These are phyloP conservation scores for Melanotaenia duboulayi DNA, from an alignment of 2,113 vertebrate species.

Conservation along the genomic window DNA sequence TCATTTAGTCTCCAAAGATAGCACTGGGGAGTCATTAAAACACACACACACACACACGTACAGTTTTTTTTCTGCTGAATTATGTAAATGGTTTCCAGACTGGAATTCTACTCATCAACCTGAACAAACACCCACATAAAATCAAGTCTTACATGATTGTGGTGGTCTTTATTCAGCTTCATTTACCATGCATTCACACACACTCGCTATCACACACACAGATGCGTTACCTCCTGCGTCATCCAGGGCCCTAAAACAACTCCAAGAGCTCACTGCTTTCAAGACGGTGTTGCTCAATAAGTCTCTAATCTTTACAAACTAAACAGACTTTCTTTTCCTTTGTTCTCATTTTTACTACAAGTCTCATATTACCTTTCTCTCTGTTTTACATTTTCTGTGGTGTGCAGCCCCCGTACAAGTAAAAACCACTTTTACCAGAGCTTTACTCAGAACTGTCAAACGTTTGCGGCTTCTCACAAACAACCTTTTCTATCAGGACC, in stretches of 20 bases:
- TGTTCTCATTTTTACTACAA: not conserved
- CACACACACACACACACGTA: constrained; percentile 16
- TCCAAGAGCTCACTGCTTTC: constrained; percentile 12
- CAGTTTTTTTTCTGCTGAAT: constrained; percentile 61
- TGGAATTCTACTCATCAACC: constrained; percentile 37
- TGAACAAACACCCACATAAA: constrained; percentile 26
- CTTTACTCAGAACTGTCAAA: not conserved
- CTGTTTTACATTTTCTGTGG: constrained; percentile 6
- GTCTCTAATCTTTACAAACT: not conserved
- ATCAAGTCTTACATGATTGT: constrained; percentile 32
- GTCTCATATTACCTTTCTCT: not conserved
- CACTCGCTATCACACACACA: not conserved
- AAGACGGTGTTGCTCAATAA: constrained; percentile 7
- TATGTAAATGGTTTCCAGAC: constrained; percentile 70
- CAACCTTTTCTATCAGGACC: not conserved
- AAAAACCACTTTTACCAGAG: constrained; percentile 38
- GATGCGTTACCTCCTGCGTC: constrained; percentile 20
- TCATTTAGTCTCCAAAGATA: constrained; percentile 62
- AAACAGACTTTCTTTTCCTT: not conserved
- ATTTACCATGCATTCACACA: constrained; percentile 23
- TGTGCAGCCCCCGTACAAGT: not conserved
- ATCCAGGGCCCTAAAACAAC: constrained; percentile 28
- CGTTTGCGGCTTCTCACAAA: not conserved
- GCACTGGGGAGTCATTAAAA: constrained; percentile 48
- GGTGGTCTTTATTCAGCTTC: constrained; percentile 41